phyloP scores from a whole-genome alignment of 1,140 invertebrate genomes.

The Drosophila miranda region DNA sequence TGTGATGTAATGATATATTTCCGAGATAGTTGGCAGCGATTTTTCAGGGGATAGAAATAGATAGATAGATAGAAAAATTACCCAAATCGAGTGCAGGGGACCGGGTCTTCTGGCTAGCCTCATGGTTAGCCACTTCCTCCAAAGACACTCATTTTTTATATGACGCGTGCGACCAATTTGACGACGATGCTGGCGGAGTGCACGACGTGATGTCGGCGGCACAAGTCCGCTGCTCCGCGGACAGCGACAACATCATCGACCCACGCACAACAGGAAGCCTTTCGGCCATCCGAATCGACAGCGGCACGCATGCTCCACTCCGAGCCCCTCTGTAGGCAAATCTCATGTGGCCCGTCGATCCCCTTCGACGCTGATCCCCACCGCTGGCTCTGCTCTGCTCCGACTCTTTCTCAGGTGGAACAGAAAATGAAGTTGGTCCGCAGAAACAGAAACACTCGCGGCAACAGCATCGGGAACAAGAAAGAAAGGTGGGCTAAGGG shows the following conservation, averaged over 20 bases:
- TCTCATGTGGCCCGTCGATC: too few species aligned
- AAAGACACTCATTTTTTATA: constrained; percentile 39
- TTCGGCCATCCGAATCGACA: constrained; percentile 49
- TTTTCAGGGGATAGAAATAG: too few species aligned
- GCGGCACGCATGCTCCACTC: constrained; percentile 37
- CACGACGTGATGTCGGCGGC: constrained; percentile 30
- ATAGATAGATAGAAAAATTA: too few species aligned
- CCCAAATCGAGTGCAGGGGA: constrained; percentile 4
- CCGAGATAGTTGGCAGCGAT: too few species aligned
- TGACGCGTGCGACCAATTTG: constrained; percentile 66
- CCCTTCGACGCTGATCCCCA: too few species aligned
- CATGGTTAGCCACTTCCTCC: constrained; percentile 13
- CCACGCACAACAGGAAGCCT: constrained; percentile 77
- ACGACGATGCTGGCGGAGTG: constrained; percentile 35
- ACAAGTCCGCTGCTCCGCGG: constrained; percentile 16
- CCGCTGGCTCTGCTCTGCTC: neutral
- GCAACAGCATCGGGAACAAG: constrained; percentile 13
- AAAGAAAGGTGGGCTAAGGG: too few species aligned
- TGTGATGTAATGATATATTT: too few species aligned
- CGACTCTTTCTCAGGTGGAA: constrained; percentile 33
- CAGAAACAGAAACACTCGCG: constrained; percentile 30
- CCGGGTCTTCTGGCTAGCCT: constrained; percentile 18
- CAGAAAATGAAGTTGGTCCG: constrained; percentile 36
- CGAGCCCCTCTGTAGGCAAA: too few species aligned
- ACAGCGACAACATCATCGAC: constrained; percentile 45